Evolutionary conservation across 64 coral and sea anemone species (phyloP).

Genomic region (Montipora sp.): DNA sequence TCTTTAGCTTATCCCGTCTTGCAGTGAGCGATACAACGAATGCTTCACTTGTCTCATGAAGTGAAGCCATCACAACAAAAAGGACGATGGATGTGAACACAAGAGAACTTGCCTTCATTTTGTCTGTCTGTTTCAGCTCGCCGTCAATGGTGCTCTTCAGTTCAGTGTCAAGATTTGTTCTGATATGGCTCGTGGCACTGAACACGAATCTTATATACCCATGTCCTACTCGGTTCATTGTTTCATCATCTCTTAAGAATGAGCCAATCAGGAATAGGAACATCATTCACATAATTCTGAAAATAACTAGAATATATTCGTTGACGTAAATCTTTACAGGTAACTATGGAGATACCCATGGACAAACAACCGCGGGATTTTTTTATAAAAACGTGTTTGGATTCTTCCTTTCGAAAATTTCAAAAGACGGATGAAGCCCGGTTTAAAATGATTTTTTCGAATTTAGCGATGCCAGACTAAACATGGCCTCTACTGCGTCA

Average conservation of each 20-base stretch:
- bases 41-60: slow-evolving; percentile 20
- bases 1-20: slow-evolving; percentile 12
- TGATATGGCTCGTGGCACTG: neutral
- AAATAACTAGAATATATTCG: slow-evolving; percentile 24
- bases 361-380: neutral
- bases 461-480: too few species aligned
- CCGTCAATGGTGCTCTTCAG: neutral
- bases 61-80: slow-evolving; percentile 1
- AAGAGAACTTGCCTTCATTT: neutral
- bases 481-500: too few species aligned
- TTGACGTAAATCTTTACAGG: neutral
- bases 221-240: neutral
- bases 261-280: neutral
- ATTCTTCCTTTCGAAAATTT: too few species aligned
- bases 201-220: neutral
- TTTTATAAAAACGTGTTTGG: neutral
- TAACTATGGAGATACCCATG: neutral
- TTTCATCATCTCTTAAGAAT: slow-evolving; percentile 6
- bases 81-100: neutral
- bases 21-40: slow-evolving; percentile 13
- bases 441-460: too few species aligned
- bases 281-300: neutral
- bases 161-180: neutral
- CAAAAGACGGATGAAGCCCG: too few species aligned
- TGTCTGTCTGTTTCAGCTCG: neutral